A percentile compares a stretch with the other conserved stretches of the same genome.
These are phyloP conservation scores for Cathartes aura DNA, from an alignment of 2,113 vertebrate genomes.

Conservation along the genomic window DNA sequence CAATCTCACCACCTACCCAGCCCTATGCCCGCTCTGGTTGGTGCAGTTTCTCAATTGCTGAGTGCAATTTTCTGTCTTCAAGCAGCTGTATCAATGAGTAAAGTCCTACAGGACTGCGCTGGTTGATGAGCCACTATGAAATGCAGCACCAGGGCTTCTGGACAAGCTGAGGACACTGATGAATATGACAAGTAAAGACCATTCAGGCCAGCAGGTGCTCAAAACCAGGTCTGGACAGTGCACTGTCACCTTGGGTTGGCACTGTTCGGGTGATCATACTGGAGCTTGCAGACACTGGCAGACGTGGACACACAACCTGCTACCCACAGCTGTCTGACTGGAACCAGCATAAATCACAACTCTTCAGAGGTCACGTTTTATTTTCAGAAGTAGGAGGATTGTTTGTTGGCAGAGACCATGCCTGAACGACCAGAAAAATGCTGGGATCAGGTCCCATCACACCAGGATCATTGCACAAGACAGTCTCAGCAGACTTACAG, in stretches of 20 bases:
- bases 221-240: neutral
- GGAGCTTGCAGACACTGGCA: neutral
- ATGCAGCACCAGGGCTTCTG: neutral
- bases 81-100: neutral
- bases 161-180: neutral
- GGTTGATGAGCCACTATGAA: neutral
- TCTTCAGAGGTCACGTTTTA: neutral
- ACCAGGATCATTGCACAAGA: slow-evolving; percentile 47
- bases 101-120: neutral
- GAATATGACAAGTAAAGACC: neutral
- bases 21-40: neutral
- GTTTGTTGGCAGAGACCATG: neutral
- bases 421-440: neutral
- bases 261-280: neutral
- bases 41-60: neutral
- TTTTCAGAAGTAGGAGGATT: neutral
- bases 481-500: neutral
- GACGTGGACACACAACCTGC: neutral
- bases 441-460: slow-evolving; percentile 5
- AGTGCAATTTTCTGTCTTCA: neutral
- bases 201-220: neutral
- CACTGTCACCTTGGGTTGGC: neutral
- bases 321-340: neutral
- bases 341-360: neutral
- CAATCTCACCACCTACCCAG: neutral